Conservation (phyloP, 2,888 invertebrate species). For the Polymixis lichenea region DNA sequence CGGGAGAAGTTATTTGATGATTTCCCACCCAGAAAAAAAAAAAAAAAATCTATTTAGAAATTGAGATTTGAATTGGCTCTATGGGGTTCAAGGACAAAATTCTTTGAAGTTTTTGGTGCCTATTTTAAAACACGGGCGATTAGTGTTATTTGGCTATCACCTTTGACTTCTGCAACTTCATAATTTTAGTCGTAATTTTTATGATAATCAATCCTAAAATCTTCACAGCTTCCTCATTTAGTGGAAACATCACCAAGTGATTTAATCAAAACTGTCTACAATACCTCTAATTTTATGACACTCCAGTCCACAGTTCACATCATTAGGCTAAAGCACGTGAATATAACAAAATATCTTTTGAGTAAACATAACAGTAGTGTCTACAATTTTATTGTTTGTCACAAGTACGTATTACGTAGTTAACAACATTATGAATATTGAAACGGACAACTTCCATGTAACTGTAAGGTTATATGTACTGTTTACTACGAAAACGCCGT, state of each 20-base stretch:
- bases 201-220: not conserved
- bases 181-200: not conserved
- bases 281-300: not conserved
- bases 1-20: no score
- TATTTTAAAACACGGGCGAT: not conserved
- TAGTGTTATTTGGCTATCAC: not conserved
- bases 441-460: constrained; percentile 67
- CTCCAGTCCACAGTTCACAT: not conserved
- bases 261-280: not conserved
- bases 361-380: constrained; percentile 30
- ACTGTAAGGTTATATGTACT: constrained; percentile 57
- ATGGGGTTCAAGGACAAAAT: not conserved
- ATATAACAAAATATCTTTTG: not conserved
- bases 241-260: not conserved
- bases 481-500: constrained; percentile 46
- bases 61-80: not conserved
- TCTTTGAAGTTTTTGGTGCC: not conserved
- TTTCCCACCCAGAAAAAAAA: no score
- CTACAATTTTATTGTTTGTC: constrained; percentile 28
- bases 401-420: constrained; percentile 53
- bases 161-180: not conserved
- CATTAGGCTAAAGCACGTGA: not conserved
- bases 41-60: not conserved
- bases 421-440: constrained; percentile 66
- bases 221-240: not conserved